phyloP scores from a whole-genome alignment of 2,888 invertebrate species.

The Coenonympha glycerion region DNA sequence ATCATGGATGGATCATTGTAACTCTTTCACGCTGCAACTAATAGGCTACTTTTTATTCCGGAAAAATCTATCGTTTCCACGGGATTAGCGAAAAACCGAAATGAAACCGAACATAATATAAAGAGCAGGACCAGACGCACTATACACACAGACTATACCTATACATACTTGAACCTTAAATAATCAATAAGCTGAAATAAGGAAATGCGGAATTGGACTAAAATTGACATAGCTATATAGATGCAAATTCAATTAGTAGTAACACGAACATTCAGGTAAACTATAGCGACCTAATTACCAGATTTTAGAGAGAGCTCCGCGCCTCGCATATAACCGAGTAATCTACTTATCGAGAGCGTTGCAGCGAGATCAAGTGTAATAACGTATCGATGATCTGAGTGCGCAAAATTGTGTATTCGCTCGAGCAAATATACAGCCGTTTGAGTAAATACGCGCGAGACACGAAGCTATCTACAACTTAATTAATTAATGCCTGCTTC shows the following conservation, averaged over 20 bases:
- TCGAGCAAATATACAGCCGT: conserved; percentile 8
- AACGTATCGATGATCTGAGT: conserved; percentile 22
- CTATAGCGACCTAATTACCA: conserved; percentile 25
- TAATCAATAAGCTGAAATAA: too few relatives aligned
- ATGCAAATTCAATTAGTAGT: conserved; percentile 17
- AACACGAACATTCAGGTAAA: conserved; percentile 22
- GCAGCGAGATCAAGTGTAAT: conserved; percentile 20
- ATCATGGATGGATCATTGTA: too few relatives aligned
- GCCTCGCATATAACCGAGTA: conserved; percentile 19
- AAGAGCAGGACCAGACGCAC: too few relatives aligned
- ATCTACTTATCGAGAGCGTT: conserved; percentile 25
- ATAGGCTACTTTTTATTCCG: too few relatives aligned
- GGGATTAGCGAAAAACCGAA: too few relatives aligned
- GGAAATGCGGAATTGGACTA: not conserved
- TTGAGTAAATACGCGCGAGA: conserved; percentile 6
- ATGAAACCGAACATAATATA: too few relatives aligned
- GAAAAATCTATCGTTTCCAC: too few relatives aligned
- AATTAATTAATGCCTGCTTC: too few relatives aligned
- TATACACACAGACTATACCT: too few relatives aligned
- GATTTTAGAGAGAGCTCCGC: conserved; percentile 25
- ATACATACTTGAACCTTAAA: too few relatives aligned
- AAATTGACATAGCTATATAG: conserved; percentile 10
- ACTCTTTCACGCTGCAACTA: too few relatives aligned
- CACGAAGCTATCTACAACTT: not conserved
- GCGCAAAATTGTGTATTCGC: conserved; percentile 15